Conservation (phyloP, 2,797 vertebrate species). For the Silurus aristotelis region DNA sequence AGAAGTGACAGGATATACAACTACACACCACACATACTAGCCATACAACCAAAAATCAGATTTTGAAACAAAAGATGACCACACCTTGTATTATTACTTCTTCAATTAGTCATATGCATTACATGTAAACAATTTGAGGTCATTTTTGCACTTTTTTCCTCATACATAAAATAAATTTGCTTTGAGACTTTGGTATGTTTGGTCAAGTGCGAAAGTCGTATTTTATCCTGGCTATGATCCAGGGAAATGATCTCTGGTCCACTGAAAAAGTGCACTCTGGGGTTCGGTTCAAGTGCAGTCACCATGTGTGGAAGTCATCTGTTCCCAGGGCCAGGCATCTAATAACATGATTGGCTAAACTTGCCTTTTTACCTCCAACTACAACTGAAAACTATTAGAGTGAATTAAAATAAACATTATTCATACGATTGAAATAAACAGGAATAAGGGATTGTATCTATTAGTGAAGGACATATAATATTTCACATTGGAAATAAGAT, state of each 20-base stretch:
- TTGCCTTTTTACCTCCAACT: background rate
- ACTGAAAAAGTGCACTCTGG: background rate
- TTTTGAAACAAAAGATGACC: background rate
- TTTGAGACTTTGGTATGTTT: constrained; percentile 10
- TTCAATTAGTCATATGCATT: background rate
- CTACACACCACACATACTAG: background rate
- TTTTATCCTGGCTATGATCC: constrained; percentile 1
- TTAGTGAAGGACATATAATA: background rate
- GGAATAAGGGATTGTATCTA: background rate
- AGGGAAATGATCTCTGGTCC: constrained; percentile 1
- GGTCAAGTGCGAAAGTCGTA: background rate
- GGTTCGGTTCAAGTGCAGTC: background rate
- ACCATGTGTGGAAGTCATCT: constrained; percentile 15
- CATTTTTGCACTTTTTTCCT: background rate
- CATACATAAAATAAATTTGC: background rate
- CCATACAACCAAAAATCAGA: background rate
- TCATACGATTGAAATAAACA: background rate
- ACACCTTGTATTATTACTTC: background rate
- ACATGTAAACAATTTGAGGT: background rate
- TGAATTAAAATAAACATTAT: constrained; percentile 17
- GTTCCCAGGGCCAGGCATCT: background rate
- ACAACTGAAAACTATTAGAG: background rate
- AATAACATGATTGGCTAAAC: background rate
- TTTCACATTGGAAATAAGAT: background rate
- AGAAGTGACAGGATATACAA: background rate